Evolutionary conservation across 2,797 vertebrate species (phyloP).

Genomic region (Melanotaenia parkinsoni): DNA sequence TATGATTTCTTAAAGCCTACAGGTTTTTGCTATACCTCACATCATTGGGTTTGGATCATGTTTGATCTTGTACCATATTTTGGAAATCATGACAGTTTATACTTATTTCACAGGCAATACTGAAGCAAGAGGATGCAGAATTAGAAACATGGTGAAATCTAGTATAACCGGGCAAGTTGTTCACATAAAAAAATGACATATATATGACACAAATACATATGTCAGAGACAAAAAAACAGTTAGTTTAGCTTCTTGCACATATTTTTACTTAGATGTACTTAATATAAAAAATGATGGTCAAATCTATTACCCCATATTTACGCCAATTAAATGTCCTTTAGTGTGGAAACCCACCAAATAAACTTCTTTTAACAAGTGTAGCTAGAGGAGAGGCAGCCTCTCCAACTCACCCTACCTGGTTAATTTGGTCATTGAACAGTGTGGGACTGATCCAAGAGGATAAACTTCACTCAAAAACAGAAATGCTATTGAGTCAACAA

Average conservation of each 20-base stretch:
- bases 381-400: background rate
- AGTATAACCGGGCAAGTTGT: background rate
- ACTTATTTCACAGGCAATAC: background rate
- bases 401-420: background rate
- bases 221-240: background rate
- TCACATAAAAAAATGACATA: background rate
- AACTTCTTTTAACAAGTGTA: background rate
- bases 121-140: background rate
- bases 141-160: background rate
- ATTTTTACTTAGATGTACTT: background rate
- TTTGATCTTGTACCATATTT: background rate
- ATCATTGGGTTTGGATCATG: background rate
- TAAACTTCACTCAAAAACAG: constrained; percentile 34
- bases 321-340: background rate
- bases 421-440: constrained; percentile 1
- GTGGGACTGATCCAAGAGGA: constrained; percentile 15
- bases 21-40: background rate
- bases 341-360: background rate
- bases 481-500: constrained; percentile 49
- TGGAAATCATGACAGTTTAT: background rate
- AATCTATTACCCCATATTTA: background rate
- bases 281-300: background rate
- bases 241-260: background rate
- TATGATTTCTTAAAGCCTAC: background rate
- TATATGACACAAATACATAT: background rate